Evolutionary conservation across 2,113 vertebrate species (phyloP), one percentile per base, ranked within the genome.

Genomic region (Rhinolophus sinicus): DNA sequence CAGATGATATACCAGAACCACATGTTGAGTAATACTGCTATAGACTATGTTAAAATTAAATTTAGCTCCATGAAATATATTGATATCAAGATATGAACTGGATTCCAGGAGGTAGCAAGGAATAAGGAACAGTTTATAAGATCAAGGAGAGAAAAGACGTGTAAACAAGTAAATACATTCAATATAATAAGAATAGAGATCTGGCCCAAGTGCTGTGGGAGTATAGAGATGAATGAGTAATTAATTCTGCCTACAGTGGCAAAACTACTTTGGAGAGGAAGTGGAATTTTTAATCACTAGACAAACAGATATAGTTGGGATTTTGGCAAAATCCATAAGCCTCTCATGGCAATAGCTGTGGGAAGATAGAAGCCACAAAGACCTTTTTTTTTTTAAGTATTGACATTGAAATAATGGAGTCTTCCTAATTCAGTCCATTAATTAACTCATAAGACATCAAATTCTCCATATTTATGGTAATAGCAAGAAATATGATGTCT

Each of bases 271-370:
- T 26, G 40, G 38, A 70, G 60, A 73, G 33, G 33, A 90, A 50
- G 8, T 40, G 19, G 22, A 8, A 64, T n/a, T 70, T 72, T 88
- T 50, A n/a, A 26, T 56, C 35, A 44, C 26, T 77, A 60, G 81
- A 77, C 14, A 89, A 80, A 75, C 38, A 90, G 35, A 65, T 78
- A 9, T 18, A 35, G 26, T 30, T 92, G 40, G 50, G 15, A 6
- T 80, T 84, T 84, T 30, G 56, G 24, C 33, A 90, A 94, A 92
- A 87, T 58, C 33, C 35, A 33, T 56, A 92, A 73, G 89, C 35
- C 35, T 86, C 33, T 89, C 84, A 60, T 1, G 6, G 18, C 65
- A 70, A 70, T 44, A 92, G 9, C 35, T 94, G 54, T 64, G 26
- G 62, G 50, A 89, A 78, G 30, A 69, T 56, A 38, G 33, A 84